Percentiles rank a stretch among this genome's conserved stretches.
Evolutionary conservation across 1,140 invertebrate species (phyloP).

Genomic region (Drosophila burlai): DNA sequence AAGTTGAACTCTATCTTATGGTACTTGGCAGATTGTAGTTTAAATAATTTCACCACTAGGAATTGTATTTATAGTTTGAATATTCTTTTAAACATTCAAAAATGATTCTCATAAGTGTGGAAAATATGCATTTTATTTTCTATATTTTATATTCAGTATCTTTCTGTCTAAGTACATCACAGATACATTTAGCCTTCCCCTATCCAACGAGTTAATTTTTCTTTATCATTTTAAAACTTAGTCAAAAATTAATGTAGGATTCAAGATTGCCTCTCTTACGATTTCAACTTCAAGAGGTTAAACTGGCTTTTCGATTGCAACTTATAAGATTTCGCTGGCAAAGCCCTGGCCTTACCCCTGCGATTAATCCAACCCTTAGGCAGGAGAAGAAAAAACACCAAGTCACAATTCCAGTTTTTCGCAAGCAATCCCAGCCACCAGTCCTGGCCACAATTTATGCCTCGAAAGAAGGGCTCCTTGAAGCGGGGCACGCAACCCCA

Average conservation of each 20-base stretch:
- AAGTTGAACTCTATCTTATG: not conserved
- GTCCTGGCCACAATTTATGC: conserved; percentile 55
- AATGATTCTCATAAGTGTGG: no score
- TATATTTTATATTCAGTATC: no score
- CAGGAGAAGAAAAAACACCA: not conserved
- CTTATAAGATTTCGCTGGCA: conserved; percentile 29
- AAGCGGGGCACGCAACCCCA: conserved; percentile 56
- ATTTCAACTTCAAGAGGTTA: not conserved
- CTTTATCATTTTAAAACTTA: not conserved
- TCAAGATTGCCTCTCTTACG: not conserved
- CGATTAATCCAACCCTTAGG: conserved; percentile 36
- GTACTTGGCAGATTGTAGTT: not conserved
- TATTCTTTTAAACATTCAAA: not conserved
- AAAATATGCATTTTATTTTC: no score
- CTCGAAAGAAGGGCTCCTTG: conserved; percentile 27
- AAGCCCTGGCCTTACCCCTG: conserved; percentile 4
- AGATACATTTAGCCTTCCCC: no score
- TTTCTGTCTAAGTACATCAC: no score
- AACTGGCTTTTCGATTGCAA: conserved; percentile 29
- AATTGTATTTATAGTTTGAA: not conserved
- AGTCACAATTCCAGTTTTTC: conserved; percentile 21
- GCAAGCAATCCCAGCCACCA: conserved; percentile 5
- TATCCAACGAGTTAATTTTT: not conserved
- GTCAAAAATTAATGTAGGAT: not conserved
- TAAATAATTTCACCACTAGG: not conserved